These are phyloP conservation scores for Mythimna lalbum DNA, from an alignment of 2,888 invertebrate genomes.

Conservation along the genomic window DNA sequence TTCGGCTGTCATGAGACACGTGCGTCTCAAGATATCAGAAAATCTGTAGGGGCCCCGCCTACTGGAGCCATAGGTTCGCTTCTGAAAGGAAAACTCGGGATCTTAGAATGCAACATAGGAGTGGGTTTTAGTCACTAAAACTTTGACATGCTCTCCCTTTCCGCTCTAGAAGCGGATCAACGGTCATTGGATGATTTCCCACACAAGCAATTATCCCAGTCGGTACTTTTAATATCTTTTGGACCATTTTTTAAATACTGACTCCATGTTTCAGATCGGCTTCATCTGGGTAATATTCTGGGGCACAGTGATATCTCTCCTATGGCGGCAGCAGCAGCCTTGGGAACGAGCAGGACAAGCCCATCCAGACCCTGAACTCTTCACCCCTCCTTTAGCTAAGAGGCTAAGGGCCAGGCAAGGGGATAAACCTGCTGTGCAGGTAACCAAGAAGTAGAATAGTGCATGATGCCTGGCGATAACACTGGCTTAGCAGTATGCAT, in stretches of 20 bases:
- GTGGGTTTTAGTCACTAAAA: no score
- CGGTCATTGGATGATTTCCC: no score
- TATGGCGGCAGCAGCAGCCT: conserved; percentile 81
- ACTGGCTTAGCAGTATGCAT: conserved; percentile 16
- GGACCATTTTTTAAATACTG: neutral
- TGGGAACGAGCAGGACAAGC: conserved; percentile 78
- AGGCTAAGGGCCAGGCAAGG: conserved; percentile 68
- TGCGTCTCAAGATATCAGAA: no score
- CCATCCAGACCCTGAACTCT: conserved; percentile 83
- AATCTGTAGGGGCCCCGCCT: no score
- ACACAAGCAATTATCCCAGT: no score
- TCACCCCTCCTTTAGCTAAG: conserved; percentile 83
- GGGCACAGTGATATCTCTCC: conserved; percentile 78
- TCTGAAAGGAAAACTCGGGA: no score
- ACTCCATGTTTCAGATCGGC: conserved; percentile 74
- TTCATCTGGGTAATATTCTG: conserved; percentile 81
- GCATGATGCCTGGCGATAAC: conserved; percentile 37
- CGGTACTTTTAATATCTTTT: no score
- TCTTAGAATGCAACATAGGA: no score
- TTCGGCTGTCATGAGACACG: no score
- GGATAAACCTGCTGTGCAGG: conserved; percentile 76
- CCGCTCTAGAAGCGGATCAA: no score
- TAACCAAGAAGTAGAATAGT: conserved; percentile 60
- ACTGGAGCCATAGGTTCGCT: no score
- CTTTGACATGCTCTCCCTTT: no score